Evolutionary conservation across 2,888 invertebrate species (phyloP).

Genomic region (Halocaridina rubra): DNA sequence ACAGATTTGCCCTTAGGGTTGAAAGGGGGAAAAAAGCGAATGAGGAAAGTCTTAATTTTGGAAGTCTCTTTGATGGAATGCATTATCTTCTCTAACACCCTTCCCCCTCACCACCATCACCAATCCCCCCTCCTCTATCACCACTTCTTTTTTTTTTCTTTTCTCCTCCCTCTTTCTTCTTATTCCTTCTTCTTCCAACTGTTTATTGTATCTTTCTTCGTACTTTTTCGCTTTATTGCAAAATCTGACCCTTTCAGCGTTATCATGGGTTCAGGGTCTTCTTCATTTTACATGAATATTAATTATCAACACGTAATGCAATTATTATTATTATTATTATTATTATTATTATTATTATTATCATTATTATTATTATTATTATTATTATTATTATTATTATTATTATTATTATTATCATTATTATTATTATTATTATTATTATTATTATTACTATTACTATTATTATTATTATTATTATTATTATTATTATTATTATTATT

Average conservation of each 20-base stretch:
- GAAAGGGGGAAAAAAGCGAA: not conserved
- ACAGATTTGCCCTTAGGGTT: not conserved
- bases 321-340: not conserved
- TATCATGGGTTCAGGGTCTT: no score
- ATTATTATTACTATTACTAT: not conserved
- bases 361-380: no score
- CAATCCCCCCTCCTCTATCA: not conserved
- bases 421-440: no score
- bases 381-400: no score
- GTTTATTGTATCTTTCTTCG: no score
- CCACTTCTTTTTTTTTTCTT: not conserved
- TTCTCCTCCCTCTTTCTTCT: not conserved
- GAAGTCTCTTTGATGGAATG: conserved; percentile 37
- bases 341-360: not conserved
- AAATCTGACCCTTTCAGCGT: no score
- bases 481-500: not conserved
- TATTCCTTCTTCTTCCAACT: not conserved
- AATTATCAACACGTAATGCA: no score
- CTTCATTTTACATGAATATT: no score
- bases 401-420: no score
- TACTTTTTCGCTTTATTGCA: no score
- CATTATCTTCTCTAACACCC: not conserved
- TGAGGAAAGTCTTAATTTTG: not conserved
- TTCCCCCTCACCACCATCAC: not conserved
- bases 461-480: not conserved